Evolutionary conservation across 2,113 vertebrate genomes (phyloP).

Genomic region (Hirundichthys speculiger): DNA sequence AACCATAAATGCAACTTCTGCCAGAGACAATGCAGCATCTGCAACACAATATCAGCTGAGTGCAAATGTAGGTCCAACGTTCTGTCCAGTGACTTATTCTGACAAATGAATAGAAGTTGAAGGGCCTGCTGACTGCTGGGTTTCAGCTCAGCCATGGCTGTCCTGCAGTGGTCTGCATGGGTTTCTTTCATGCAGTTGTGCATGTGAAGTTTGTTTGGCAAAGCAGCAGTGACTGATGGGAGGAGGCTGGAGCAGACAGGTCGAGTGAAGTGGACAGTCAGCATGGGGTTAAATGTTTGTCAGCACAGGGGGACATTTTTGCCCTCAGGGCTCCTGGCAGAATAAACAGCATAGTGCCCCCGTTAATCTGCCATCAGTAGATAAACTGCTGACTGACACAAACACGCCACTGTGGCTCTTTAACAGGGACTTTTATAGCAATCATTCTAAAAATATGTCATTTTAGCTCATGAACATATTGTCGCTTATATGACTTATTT

Average conservation of each 20-base stretch:
- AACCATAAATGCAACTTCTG: neutral
- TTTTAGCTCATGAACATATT: neutral
- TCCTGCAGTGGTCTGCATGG: neutral
- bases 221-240: slow-evolving; percentile 12
- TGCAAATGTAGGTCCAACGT: slow-evolving; percentile 1
- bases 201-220: slow-evolving; percentile 28
- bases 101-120: slow-evolving; percentile 12
- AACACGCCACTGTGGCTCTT: slow-evolving; percentile 32
- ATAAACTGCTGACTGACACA: slow-evolving; percentile 54
- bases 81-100: slow-evolving; percentile 7
- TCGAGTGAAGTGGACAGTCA: slow-evolving; percentile 47
- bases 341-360: slow-evolving; percentile 51
- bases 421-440: slow-evolving; percentile 28
- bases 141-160: slow-evolving; percentile 67
- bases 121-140: slow-evolving; percentile 12
- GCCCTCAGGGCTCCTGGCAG: slow-evolving; percentile 33
- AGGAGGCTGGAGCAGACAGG: slow-evolving; percentile 23
- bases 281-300: slow-evolving; percentile 52
- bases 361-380: slow-evolving; percentile 57
- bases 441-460: slow-evolving; percentile 4
- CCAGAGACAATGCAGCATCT: slow-evolving; percentile 6
- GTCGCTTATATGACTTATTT: no score
- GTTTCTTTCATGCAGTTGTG: slow-evolving; percentile 10
- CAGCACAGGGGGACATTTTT: slow-evolving; percentile 23
- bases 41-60: slow-evolving; percentile 1